Percentiles rank a stretch among this genome's conserved stretches.
phyloP scores from a whole-genome alignment of 2,888 invertebrate species.

The Scrobipalpa atriplicella region DNA sequence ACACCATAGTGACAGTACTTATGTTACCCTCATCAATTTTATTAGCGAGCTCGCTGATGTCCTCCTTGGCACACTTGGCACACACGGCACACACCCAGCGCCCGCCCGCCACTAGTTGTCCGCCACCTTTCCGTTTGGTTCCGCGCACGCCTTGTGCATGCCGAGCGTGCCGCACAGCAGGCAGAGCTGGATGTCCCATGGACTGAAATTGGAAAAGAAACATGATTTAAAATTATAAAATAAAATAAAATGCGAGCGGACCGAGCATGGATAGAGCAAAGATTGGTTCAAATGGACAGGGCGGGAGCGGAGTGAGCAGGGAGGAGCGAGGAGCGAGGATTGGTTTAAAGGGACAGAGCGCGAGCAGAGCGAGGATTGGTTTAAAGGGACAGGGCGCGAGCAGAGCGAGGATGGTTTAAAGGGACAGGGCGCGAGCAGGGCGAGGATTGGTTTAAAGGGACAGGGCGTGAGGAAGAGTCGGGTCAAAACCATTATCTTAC shows the following conservation, averaged over 20 bases:
- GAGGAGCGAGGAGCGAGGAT: too few species aligned
- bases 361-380: too few species aligned
- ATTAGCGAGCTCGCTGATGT: slow-evolving; percentile 45
- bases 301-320: too few species aligned
- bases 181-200: slow-evolving; percentile 64
- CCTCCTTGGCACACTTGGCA: slow-evolving; percentile 51
- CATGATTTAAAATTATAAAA: background rate
- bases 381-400: slow-evolving; percentile 39
- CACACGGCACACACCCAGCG: slow-evolving; percentile 53
- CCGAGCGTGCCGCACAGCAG: slow-evolving; percentile 66
- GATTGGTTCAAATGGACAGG: too few species aligned
- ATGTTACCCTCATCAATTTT: slow-evolving; percentile 51
- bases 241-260: too few species aligned
- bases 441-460: too few species aligned
- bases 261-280: too few species aligned
- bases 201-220: background rate
- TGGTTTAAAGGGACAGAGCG: too few species aligned
- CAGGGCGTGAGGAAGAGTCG: too few species aligned
- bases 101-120: background rate
- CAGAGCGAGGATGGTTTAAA: slow-evolving; percentile 85
- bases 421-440: too few species aligned
- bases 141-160: slow-evolving; percentile 49
- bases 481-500: too few species aligned
- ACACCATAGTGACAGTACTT: background rate
- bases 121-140: background rate